A percentile compares a stretch with the other conserved stretches of the same genome.
phyloP scores from a whole-genome alignment of 2,113 vertebrate genomes.

The Myotis yumanensis region DNA sequence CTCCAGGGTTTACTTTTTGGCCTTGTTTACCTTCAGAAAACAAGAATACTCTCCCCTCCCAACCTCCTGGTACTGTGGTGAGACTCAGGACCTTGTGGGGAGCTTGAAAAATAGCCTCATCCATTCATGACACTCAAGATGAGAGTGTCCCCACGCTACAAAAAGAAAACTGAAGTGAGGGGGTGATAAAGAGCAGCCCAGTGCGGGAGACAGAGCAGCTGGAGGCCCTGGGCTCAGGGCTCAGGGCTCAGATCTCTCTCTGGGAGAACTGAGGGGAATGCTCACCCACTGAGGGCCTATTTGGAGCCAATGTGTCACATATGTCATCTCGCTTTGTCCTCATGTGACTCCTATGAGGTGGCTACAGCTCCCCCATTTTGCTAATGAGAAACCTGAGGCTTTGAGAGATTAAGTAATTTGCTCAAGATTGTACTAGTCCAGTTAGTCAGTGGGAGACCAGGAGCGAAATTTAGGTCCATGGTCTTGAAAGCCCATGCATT shows the following conservation, averaged over 20 bases:
- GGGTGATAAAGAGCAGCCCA: neutral
- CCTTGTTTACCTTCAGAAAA: neutral
- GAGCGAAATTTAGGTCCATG: neutral
- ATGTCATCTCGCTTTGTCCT: constrained; percentile 30
- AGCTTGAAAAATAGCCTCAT: neutral
- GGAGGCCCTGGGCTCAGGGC: neutral
- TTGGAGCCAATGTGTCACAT: neutral
- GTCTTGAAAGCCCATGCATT: neutral
- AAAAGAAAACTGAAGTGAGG: neutral
- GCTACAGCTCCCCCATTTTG: neutral
- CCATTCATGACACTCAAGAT: neutral
- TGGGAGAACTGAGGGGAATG: neutral
- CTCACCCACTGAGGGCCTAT: neutral
- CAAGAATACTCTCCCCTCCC: neutral
- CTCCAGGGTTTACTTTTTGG: neutral
- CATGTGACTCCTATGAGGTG: neutral
- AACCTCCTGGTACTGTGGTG: neutral
- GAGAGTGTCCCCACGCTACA: neutral
- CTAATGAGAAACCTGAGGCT: constrained; percentile 1
- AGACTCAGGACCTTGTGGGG: neutral
- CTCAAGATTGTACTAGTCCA: neutral
- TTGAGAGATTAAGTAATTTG: neutral
- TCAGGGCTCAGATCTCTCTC: neutral
- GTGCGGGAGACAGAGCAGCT: neutral
- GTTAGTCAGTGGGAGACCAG: neutral